Base-by-base conservation (phyloP, 2,888 invertebrate genomes). In the Zootermopsis nevadensis region DNA sequence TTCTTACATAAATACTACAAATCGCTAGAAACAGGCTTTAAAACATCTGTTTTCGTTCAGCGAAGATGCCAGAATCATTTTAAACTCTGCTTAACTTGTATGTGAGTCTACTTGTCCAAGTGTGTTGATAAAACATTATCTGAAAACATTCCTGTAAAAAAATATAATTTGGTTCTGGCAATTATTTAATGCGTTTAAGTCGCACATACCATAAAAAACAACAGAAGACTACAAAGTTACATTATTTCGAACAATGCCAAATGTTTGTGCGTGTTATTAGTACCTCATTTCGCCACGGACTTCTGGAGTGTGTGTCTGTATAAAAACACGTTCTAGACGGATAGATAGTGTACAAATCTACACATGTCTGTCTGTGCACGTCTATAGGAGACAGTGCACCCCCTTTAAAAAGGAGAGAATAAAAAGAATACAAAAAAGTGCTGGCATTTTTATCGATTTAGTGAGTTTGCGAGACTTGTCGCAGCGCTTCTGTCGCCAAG, bases 361-460 rank as follows among this genome's bases (percentile, higher is more conserved):
- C 33, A 30, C 35, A 38, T 42, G 19, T 33, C n/a, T 72, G 31
- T 31, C 30, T 22, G 30, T 79, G 35, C 30, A 27, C 38, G 33
- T 79, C 15, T 55, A 33, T 35, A 60, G 79, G 66, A 66, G 35
- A 35, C 66, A 66, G 79, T 79, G 60, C 79, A 79, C 79, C 53
- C 79, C 79, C 79, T 79, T 79, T 79, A 79, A 79, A 79, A 74
- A 82, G 79, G 79, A 31, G 66, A 66, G 79, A 82, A 82, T 55
- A 74, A 81, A 82, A 82, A 81, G 31, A 81, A 81, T 31, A 30
- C 30, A 81, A 67, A 81, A 81, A 81, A 81, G 55, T 72, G 30
- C 76, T 60, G 82, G 82, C 82, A 82, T 82, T 82, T 82, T 82
- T 82, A 82, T 82, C 82, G 82, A 82, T 82, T 82, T 74, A 24